Conservation (phyloP, 2,797 vertebrate species). For the Premnoplex brunnescens region DNA sequence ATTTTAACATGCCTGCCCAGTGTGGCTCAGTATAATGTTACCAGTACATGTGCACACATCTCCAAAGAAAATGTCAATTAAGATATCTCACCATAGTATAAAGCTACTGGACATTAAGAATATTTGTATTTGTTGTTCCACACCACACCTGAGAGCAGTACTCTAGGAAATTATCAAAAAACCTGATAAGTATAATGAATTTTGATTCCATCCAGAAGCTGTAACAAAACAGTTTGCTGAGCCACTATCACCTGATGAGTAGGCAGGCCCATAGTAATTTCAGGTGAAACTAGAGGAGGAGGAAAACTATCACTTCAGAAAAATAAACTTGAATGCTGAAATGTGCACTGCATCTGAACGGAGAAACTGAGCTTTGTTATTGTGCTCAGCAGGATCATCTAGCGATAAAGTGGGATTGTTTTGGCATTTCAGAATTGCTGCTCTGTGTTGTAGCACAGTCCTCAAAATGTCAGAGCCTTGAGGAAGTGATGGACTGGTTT, state of each 20-base stretch:
- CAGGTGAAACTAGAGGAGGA: background rate
- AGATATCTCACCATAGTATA: background rate
- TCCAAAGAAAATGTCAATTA: background rate
- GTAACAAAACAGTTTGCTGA: background rate
- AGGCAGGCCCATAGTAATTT: background rate
- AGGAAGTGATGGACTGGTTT: slow-evolving; percentile 10
- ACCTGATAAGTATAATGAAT: background rate
- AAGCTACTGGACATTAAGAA: background rate
- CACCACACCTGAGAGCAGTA: rapidly evolving
- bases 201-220: background rate
- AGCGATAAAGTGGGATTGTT: slow-evolving; percentile 10
- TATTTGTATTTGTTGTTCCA: background rate
- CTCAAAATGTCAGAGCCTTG: slow-evolving; percentile 38
- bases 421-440: slow-evolving; percentile 24
- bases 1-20: background rate
- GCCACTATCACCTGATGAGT: background rate
- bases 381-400: background rate
- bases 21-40: background rate
- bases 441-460: background rate
- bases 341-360: background rate
- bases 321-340: background rate
- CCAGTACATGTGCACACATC: background rate
- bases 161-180: background rate
- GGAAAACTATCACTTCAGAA: background rate
- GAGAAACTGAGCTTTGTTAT: background rate